phyloP scores from a whole-genome alignment of 2,797 vertebrate species.

The Zenarchopterus dispar region DNA sequence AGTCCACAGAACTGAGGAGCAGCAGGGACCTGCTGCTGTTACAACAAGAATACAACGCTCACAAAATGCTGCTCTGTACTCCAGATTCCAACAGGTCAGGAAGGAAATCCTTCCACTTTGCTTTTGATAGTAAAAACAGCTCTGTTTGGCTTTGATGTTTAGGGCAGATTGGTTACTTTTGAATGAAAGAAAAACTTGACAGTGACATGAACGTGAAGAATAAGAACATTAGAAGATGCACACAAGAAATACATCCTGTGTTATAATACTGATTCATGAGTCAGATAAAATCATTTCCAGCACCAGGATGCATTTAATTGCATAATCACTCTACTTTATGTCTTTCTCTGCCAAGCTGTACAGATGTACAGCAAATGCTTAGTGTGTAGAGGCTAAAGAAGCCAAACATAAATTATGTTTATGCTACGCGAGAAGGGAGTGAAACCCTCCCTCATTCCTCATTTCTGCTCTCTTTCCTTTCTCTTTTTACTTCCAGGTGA shows the following conservation, averaged over 20 bases:
- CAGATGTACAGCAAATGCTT: constrained; percentile 1
- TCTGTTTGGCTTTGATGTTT: neutral
- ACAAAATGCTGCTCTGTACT: constrained; percentile 85
- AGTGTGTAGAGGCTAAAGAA: neutral
- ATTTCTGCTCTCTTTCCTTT: constrained; percentile 27
- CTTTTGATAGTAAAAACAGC: neutral
- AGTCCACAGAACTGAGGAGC: constrained; percentile 82
- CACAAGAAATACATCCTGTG: too few species aligned
- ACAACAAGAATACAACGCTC: constrained; percentile 85
- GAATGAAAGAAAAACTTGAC: neutral
- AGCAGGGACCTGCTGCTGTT: constrained; percentile 80
- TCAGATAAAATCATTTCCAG: too few species aligned
- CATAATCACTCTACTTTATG: neutral
- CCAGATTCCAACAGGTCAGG: constrained; percentile 82
- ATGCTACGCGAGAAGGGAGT: constrained; percentile 12
- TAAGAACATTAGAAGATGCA: neutral
- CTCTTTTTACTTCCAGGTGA: constrained; percentile 75
- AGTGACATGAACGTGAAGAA: neutral
- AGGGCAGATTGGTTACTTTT: neutral
- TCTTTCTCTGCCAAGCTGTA: neutral
- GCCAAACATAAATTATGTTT: constrained; percentile 7
- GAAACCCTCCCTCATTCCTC: constrained; percentile 28
- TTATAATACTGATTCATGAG: too few species aligned
- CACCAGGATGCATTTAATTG: neutral
- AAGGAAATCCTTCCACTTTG: neutral